Evolutionary conservation across 1,140 invertebrate genomes (phyloP), one percentile per base, ranked within the genome.

Genomic region (Ceratina australensis): DNA sequence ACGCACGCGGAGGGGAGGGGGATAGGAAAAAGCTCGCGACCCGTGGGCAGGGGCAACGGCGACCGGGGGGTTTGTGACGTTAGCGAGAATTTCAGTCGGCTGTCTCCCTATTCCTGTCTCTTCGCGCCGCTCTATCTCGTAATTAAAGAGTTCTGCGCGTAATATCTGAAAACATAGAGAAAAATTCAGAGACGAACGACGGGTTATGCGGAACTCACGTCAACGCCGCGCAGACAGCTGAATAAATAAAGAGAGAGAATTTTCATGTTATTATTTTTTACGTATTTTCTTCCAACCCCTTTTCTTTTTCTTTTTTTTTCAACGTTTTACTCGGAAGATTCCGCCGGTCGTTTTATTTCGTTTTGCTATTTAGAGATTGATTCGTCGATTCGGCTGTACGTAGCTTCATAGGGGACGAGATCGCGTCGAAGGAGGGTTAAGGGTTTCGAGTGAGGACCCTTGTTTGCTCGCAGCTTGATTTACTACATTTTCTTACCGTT

Each of bases 81-180:
- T 42, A 18, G 73, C 33, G 24, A 60, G 75, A 82, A 61, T 75
- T 71, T 18, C 18, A 65, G 61, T 54, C 71, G 72, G 64, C 63
- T 63, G 77, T 69, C 75, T 79, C 72, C 79, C 75, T 71, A 61
- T 79, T 72, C 67, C 68, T 61, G 60, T 54, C 80, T 54, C 65
- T 13, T 68, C 54, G 49, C 33, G 59, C 65, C 71, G 65, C 47
- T 71, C 54, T 81, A 60, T 83, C 65, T 78, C 75, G 75, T 82
- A 83, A 83, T 83, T 83, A 83, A 72, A 72, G 75, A 78, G 80
- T 69, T 83, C 66, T 54, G 79, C 69, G 65, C 66, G 80, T 83
- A 71, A 82, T 81, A 79, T 67, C 72, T 75, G 78, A 83, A 83
- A 83, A 72, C 68, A 81, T 81, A 71, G 80, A 82, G 82, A 82